Conservation (phyloP, 92 coral and sea anemone genomes). For the Porites divaricata region DNA sequence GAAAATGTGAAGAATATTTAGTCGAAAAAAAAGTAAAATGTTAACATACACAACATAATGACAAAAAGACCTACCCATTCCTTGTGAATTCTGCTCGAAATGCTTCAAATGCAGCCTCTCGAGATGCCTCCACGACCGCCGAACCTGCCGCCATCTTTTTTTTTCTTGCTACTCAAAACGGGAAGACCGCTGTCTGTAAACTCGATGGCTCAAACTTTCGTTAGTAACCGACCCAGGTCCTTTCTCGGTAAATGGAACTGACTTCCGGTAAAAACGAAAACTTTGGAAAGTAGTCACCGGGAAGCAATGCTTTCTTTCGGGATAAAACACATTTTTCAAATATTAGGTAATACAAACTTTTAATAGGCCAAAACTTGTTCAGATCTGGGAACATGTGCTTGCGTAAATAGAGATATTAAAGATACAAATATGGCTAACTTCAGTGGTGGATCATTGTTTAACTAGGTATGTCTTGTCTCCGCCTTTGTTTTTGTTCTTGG, state of each 20-base stretch:
- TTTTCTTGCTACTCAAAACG: background rate
- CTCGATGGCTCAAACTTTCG: background rate
- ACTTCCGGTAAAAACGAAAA: background rate
- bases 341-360: no score
- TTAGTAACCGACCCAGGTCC: conserved; percentile 17
- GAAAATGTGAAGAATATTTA: background rate
- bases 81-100: conserved; percentile 43
- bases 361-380: no score
- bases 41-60: background rate
- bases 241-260: background rate
- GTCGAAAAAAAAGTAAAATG: background rate
- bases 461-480: no score
- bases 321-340: no score
- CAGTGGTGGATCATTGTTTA: no score
- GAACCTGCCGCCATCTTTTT: background rate
- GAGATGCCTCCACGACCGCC: background rate
- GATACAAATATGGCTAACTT: no score
- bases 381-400: background rate
- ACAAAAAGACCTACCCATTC: conserved; percentile 48
- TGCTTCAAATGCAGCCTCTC: conserved; percentile 49
- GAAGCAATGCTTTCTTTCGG: no score
- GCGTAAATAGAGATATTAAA: no score
- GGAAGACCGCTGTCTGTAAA: background rate
- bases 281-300: no score
- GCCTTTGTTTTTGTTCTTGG: no score